Percentiles rank a stretch among this genome's conserved stretches.
These are phyloP conservation scores for Eudyptes chrysolophus DNA, from an alignment of 2,113 vertebrate genomes.

Conservation along the genomic window DNA sequence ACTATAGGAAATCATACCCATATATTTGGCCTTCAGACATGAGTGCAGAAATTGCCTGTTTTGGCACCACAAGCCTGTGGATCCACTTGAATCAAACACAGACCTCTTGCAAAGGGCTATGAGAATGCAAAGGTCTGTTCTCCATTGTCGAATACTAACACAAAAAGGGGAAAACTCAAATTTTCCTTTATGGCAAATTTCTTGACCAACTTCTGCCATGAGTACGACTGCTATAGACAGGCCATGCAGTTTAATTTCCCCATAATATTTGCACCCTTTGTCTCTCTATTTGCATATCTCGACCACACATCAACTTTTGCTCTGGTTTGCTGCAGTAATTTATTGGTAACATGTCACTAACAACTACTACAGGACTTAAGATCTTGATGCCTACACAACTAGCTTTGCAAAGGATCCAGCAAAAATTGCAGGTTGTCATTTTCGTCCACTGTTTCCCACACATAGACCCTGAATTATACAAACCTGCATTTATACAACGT, in stretches of 20 bases:
- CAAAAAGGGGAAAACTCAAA: not conserved
- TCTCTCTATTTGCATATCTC: not conserved
- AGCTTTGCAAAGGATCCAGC: not conserved
- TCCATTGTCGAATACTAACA: not conserved
- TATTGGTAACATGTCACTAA: not conserved
- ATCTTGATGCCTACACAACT: not conserved
- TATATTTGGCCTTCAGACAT: conserved; percentile 57
- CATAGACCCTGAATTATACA: not conserved
- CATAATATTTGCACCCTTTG: not conserved
- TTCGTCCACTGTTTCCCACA: not conserved
- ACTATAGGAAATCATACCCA: conserved; percentile 64
- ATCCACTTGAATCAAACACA: conserved; percentile 51
- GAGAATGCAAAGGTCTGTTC: not conserved
- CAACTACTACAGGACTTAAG: not conserved
- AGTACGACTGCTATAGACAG: rapidly evolving
- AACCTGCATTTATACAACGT: not conserved
- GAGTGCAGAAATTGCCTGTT: conserved; percentile 46
- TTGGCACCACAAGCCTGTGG: conserved; percentile 30
- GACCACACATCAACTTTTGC: not conserved
- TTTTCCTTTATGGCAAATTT: not conserved
- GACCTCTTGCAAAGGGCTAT: not conserved
- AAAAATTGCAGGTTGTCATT: not conserved
- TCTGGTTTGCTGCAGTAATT: not conserved
- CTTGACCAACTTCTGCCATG: not conserved
- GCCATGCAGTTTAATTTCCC: not conserved